Evolutionary conservation across 2,113 vertebrate species (phyloP), one percentile per base, ranked within the genome.

Genomic region (Ovibos moschatus): DNA sequence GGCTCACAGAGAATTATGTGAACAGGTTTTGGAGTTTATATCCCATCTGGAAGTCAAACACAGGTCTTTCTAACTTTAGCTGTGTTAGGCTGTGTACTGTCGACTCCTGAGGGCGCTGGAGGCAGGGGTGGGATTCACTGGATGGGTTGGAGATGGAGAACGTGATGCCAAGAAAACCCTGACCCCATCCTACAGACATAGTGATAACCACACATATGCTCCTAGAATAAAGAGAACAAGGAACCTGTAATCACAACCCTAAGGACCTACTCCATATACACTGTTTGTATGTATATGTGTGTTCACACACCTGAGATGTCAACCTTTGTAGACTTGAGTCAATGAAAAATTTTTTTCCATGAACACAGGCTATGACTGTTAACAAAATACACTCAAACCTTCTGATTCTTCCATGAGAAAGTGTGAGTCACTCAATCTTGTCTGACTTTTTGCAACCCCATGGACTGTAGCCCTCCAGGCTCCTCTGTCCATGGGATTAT

Each of bases 141-240:
- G 27, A 30, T 53, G 11, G 64, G 33, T 19, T 58, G 11, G 14
- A 71, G 85, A 50, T 30, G 79, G 45, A 84, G 45, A 47, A 40
- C 0, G 1, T 1, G 17, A n/a, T 28, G 13, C 36, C 5, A 2
- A 15, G 14, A n/a, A 50, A 11, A 9, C 79, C 30, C 40, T n/a
- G 71, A 71, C 13, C 7, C 45, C 36, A 6, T 81, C 8, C 45
- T 15, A 4, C 1, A 0, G 85, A 8, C 50, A 45, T 7, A 36
- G 74, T 25, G 10, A 86, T 11, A 7, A 17, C 67, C 43, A 27
- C 5, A 11, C 43, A 45, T 58, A 30, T 16, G 33, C 27, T 30
- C 12, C 25, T 27, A 27, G 91, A 58, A 64, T 10, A 50, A 76
- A 86, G 23, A 85, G 36, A 82, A 51, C 25, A 84, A 10, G 1